Base-by-base conservation (phyloP, 1,140 invertebrate genomes). In the Polypedilum vanderplanki region DNA sequence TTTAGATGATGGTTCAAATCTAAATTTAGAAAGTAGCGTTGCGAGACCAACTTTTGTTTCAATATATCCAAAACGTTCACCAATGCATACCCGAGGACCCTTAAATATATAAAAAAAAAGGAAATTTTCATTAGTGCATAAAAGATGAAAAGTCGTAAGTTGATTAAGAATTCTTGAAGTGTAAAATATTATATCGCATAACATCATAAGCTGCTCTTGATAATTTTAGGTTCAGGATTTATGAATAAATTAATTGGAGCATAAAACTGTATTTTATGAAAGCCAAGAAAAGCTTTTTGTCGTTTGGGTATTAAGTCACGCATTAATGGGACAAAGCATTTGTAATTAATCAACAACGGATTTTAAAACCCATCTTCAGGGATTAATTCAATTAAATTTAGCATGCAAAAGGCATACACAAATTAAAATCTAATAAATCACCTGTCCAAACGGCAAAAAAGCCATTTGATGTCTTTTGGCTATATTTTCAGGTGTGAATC, bases 381-480 rank as follows among this genome's bases (percentile, higher is more conserved):
- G 46, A 57, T 15, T 57, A 57, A 57, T 57, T 57, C 3, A 57
- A 17, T 57, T 57, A 20, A 3, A 15, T 65, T 76, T 41, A 40
- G 41, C 17, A 67, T 15, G 3, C 8, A 33, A 2, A n/a, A 57
- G 1, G 12, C 12, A 46, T 7, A 57, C 9, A 74, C 64, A 33
- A 33, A 33, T 33, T 33, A 33, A 33, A 33, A 33, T 33, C 24
- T 33, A 1, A 5, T 33, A 3, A 33, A 33, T 33, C 24, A 33
- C 22, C 75, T 73, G 24, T 41, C 86, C 87, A 77, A 90, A 89
- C 41, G 88, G 87, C 46, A 89, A 77, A 80, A 85, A 89, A 1
- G 83, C 79, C 74, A 80, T 83, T 0, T 84, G 83, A 75, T 85
- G 80, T 74, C 85, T 81, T 74, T 84, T 79, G 0, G 78, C 73